These are phyloP conservation scores for Cosmia pyralina DNA, from an alignment of 2,888 invertebrate genomes.

Conservation along the genomic window DNA sequence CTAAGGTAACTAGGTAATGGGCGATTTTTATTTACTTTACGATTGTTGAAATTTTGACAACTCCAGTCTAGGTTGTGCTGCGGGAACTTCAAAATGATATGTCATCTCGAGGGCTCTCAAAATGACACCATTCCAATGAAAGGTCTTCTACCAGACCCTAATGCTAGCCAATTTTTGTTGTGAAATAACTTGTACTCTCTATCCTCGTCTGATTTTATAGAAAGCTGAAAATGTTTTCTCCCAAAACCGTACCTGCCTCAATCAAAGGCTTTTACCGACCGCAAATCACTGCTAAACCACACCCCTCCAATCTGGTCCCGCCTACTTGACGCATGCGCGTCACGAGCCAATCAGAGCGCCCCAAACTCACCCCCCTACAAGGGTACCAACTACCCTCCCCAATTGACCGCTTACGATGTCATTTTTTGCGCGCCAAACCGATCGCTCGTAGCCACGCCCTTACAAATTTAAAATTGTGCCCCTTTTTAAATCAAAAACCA, in stretches of 20 bases:
- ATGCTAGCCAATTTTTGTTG: too few species aligned
- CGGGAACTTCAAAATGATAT: too few species aligned
- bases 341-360: conserved; percentile 76
- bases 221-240: conserved; percentile 1
- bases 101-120: too few species aligned
- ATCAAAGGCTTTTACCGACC: conserved; percentile 87
- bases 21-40: too few species aligned
- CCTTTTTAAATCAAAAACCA: conserved; percentile 83
- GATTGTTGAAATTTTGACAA: too few species aligned
- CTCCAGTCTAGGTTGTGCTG: too few species aligned
- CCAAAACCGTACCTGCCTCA: conserved; percentile 79
- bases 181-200: too few species aligned
- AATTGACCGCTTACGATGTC: conserved; percentile 87
- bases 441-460: conserved; percentile 85
- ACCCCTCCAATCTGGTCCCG: conserved; percentile 85
- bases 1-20: too few species aligned
- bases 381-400: conserved; percentile 78
- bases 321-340: conserved; percentile 83
- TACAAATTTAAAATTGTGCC: conserved; percentile 80
- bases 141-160: too few species aligned
- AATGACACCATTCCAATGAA: too few species aligned
- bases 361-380: conserved; percentile 71
- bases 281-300: conserved; percentile 89
- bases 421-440: conserved; percentile 86
- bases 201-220: neutral